These are phyloP conservation scores for Isichthys henryi DNA, from an alignment of 2,113 vertebrate genomes.

Conservation along the genomic window DNA sequence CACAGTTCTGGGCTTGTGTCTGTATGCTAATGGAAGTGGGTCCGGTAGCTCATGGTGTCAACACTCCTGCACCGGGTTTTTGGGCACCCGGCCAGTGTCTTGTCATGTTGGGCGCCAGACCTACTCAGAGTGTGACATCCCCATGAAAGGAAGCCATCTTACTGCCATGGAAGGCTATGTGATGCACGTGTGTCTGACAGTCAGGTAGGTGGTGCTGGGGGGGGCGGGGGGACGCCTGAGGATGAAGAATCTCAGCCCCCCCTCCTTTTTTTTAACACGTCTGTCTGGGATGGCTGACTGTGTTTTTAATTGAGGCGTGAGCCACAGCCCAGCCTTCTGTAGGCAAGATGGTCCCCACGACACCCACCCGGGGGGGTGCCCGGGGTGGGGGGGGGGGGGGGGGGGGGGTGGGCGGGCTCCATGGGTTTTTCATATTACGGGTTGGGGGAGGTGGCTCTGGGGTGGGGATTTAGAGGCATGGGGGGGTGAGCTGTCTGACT, in stretches of 20 bases:
- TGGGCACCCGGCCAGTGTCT: neutral
- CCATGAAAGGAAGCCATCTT: neutral
- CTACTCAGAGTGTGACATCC: neutral
- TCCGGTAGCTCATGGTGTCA: neutral
- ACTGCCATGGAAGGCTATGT: neutral
- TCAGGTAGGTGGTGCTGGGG: neutral
- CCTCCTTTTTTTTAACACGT: neutral
- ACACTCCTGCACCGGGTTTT: neutral
- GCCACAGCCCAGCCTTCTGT: conserved; percentile 27
- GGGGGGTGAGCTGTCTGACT: conserved; percentile 2
- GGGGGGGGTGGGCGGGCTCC: neutral
- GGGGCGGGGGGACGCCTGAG: neutral
- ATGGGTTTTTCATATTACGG: neutral
- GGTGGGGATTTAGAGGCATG: neutral
- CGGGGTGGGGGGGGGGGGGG: neutral
- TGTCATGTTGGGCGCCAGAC: neutral
- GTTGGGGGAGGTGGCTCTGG: neutral
- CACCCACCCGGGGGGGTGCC: too few species aligned
- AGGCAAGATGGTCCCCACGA: conserved; percentile 14
- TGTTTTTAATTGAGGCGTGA: neutral
- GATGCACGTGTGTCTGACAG: neutral
- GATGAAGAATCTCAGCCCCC: neutral
- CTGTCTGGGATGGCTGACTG: neutral
- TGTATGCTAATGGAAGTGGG: neutral
- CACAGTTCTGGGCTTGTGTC: neutral